A percentile compares a stretch with the other conserved stretches of the same genome.
Evolutionary conservation across 1,140 invertebrate genomes (phyloP).

Genomic region (Phortica variegata): DNA sequence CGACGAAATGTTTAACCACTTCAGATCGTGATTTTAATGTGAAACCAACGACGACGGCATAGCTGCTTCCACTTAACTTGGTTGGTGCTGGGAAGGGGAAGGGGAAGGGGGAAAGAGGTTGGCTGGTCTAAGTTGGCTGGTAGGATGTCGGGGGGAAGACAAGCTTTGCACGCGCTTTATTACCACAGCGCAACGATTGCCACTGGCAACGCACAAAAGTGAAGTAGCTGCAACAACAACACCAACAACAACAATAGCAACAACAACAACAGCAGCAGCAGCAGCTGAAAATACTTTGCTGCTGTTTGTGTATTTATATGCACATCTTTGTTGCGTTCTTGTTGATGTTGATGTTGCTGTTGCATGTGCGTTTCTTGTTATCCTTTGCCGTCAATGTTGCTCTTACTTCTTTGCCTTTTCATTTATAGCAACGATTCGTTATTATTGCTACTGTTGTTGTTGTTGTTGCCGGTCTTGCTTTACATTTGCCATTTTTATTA

Average conservation of each 20-base stretch:
- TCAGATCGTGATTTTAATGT: slow-evolving; percentile 51
- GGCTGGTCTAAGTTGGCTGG: slow-evolving; percentile 42
- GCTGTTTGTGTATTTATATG: slow-evolving; percentile 33
- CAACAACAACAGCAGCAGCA: slow-evolving; percentile 26
- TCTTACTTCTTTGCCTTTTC: slow-evolving; percentile 4
- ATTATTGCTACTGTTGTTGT: not conserved
- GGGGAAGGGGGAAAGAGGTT: too few relatives aligned
- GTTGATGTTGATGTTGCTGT: slow-evolving; percentile 9
- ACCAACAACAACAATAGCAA: too few relatives aligned
- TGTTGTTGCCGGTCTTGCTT: not conserved
- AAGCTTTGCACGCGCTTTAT: too few relatives aligned
- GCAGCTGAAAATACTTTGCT: slow-evolving; percentile 38
- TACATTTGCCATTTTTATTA: not conserved
- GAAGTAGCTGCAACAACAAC: too few relatives aligned
- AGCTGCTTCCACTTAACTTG: too few relatives aligned
- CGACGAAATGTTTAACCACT: slow-evolving; percentile 41
- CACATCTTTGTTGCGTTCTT: slow-evolving; percentile 13
- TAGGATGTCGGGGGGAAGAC: slow-evolving; percentile 28
- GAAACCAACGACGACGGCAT: too few relatives aligned
- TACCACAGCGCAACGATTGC: slow-evolving; percentile 42
- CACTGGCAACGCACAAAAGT: slow-evolving; percentile 44
- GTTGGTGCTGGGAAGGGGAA: too few relatives aligned
- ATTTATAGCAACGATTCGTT: not conserved
- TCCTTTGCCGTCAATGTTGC: not conserved
- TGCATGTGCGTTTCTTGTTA: not conserved